Evolutionary conservation across 2,797 vertebrate species (phyloP).

Genomic region (Lepus oiostolus): DNA sequence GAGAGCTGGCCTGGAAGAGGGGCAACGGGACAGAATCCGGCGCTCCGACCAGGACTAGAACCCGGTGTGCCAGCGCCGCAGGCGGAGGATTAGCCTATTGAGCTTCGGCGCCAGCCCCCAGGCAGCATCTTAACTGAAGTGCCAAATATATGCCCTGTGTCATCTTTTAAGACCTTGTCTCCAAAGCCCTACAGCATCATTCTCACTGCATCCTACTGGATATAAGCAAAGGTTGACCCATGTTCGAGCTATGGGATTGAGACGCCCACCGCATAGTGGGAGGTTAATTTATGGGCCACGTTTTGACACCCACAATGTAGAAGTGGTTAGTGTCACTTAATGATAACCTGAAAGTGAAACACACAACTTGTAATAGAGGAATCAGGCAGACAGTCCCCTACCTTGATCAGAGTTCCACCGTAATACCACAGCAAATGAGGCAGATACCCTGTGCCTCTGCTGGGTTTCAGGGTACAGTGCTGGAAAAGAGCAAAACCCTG

Average conservation of each 20-base stretch:
- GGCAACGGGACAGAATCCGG: no score
- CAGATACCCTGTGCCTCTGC: not conserved
- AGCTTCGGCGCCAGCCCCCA: no score
- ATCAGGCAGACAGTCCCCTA: not conserved
- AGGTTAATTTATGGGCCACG: not conserved
- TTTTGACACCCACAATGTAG: not conserved
- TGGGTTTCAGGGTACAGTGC: rapidly evolving
- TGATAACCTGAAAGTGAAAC: not conserved
- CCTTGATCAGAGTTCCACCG: not conserved
- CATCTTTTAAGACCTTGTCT: not conserved
- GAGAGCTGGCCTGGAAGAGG: no score
- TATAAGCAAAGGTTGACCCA: not conserved
- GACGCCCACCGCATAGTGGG: not conserved
- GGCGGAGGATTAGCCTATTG: no score
- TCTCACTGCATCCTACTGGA: not conserved
- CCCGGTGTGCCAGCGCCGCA: no score
- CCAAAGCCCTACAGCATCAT: not conserved
- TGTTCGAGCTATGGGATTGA: not conserved
- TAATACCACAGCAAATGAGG: not conserved
- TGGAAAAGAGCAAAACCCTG: not conserved
- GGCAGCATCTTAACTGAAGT: no score
- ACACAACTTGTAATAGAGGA: not conserved
- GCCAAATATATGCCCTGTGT: no score
- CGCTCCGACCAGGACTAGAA: no score
- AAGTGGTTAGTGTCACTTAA: not conserved